These are phyloP conservation scores for Bothrops jararaca DNA, from an alignment of 2,113 vertebrate species.

Conservation along the genomic window DNA sequence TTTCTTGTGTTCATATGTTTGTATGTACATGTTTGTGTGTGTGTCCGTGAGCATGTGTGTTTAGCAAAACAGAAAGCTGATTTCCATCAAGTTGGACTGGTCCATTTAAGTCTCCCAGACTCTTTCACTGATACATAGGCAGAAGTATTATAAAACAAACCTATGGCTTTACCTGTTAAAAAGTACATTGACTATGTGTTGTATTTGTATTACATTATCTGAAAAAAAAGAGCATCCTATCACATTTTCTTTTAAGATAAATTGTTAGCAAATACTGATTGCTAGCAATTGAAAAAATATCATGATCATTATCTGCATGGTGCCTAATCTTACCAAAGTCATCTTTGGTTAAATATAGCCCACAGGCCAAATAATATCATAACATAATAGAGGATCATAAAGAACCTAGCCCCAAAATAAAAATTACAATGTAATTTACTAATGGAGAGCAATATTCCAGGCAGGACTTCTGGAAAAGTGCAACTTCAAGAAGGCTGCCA, in stretches of 20 bases:
- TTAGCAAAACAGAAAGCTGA: not conserved
- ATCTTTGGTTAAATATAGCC: not conserved
- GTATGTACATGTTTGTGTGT: not conserved
- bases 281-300: not conserved
- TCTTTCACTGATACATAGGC: not conserved
- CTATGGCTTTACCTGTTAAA: not conserved
- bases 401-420: not conserved
- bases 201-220: not conserved
- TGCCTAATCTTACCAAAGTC: not conserved
- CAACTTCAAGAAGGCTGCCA: constrained; percentile 40
- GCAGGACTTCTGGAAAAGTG: not conserved
- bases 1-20: not conserved
- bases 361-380: not conserved
- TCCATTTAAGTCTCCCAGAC: not conserved
- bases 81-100: not conserved
- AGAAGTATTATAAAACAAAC: not conserved
- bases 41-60: not conserved
- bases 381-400: not conserved
- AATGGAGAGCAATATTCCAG: not conserved
- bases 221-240: not conserved
- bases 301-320: not conserved
- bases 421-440: not conserved
- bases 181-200: not conserved
- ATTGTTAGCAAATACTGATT: not conserved
- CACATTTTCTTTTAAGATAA: not conserved